These are phyloP conservation scores for Horisme vitalbata DNA, from an alignment of 2,888 invertebrate species.

Conservation along the genomic window DNA sequence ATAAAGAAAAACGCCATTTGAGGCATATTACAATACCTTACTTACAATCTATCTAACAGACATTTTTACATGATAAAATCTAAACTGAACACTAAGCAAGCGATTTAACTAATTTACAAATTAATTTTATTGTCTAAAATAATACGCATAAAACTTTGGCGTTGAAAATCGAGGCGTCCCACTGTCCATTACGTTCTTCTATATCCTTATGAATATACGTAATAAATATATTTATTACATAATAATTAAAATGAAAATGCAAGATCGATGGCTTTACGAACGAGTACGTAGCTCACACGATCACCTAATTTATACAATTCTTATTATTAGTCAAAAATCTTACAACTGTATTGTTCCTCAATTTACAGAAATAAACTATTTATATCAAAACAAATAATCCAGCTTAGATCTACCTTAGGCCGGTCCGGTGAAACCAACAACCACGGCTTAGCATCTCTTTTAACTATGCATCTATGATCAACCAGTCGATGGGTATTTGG, in stretches of 20 bases:
- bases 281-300: not conserved
- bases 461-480: too few species aligned
- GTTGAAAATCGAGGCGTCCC: slow-evolving; percentile 42
- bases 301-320: slow-evolving; percentile 4
- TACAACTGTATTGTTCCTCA: slow-evolving; percentile 14
- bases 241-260: not conserved
- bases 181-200: slow-evolving; percentile 20
- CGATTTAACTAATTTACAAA: slow-evolving; percentile 13
- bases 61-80: slow-evolving; percentile 14
- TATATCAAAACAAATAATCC: slow-evolving; percentile 16
- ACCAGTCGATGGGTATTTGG: too few species aligned
- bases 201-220: too few species aligned
- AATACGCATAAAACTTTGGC: slow-evolving; percentile 12
- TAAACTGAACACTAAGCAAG: slow-evolving; percentile 30
- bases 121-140: slow-evolving; percentile 15
- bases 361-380: slow-evolving; percentile 18
- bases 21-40: slow-evolving; percentile 38
- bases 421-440: not conserved
- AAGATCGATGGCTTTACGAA: slow-evolving; percentile 1
- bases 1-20: slow-evolving; percentile 22
- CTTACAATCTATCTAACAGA: slow-evolving; percentile 28
- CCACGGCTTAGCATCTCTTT: too few species aligned
- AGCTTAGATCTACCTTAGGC: slow-evolving; percentile 20
- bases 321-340: not conserved
- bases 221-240: not conserved